phyloP scores from a whole-genome alignment of 2,888 invertebrate species.

The Amiota mariae region DNA sequence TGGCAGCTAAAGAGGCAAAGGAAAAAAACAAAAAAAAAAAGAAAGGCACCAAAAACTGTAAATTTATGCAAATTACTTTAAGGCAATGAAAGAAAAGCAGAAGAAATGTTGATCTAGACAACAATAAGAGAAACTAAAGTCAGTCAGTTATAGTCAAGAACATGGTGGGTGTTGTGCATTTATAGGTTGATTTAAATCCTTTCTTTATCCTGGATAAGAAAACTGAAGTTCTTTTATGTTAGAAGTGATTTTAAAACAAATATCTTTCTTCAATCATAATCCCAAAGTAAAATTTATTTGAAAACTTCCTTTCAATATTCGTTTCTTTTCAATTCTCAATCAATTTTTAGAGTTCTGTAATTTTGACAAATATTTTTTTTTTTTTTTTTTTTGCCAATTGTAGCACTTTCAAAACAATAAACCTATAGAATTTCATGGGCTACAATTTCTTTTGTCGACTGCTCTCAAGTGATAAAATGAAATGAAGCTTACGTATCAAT shows the following conservation, averaged over 20 bases:
- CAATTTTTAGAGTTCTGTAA: no score
- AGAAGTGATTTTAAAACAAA: no score
- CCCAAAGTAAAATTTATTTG: no score
- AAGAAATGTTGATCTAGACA: neutral
- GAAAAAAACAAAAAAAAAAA: neutral
- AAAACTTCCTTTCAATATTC: neutral
- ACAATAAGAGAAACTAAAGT: no score
- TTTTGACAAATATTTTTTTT: no score
- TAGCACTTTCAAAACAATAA: no score
- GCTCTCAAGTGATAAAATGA: neutral
- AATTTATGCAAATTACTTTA: constrained; percentile 20
- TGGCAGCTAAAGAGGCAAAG: neutral
- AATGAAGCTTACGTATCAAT: constrained; percentile 9
- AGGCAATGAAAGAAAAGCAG: neutral
- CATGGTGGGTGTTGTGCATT: no score
- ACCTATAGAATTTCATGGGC: neutral
- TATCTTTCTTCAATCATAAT: no score
- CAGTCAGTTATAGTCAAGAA: no score
- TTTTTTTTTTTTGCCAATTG: no score
- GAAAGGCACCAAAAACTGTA: constrained; percentile 3
- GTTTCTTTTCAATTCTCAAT: neutral
- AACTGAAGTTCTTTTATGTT: no score
- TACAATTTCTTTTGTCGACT: neutral
- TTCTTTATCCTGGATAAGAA: neutral
- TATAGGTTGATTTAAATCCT: neutral